Base-by-base conservation (phyloP, 2,797 vertebrate genomes). In the Helicolenus hilgendorfi region DNA sequence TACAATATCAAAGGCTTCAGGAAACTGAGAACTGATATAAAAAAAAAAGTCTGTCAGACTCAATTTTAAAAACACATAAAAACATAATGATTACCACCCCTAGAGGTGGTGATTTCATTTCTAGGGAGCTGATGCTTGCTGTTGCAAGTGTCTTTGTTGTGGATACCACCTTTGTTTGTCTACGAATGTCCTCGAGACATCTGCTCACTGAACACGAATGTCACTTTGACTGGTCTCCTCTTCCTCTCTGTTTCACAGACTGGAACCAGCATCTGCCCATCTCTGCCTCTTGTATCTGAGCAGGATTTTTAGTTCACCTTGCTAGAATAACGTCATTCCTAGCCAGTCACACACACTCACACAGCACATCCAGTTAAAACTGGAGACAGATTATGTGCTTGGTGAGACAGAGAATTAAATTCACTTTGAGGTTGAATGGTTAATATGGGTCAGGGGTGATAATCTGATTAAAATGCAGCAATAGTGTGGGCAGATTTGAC, bases 381-480 rank as follows among this genome's bases (percentile, higher is more conserved):
- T 29, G 73, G 74, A 75, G 45, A 72, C 55, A 79, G 90, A 92
- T 88, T 81, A 88, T 84, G 81, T 79, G 84, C 82, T 92, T 79
- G 86, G 41, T 89, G 74, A 91, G 73, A 89, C 55, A 27, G 26
- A 87, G 81, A 89, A 86, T 91, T 87, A 64, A 90, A 78, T 80
- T 92, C 77, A 84, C 82, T 92, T 65, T 91, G 73, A 90, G 87
- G 89, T 65, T 87, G 85, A 87, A 89, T 90, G 78, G 84, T 90
- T 93, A 83, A 94, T 91, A 83, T 94, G 79, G 87, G 84, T 90
- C 87, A 93, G 0, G 78, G 85, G 78, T 83, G 71, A 77, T 95
- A 92, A 96, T 95, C 88, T 92, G 90, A 94, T 96, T 92, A 90
- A 89, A 90, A 92, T 79, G 72, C 67, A 78, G 60, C 71, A 75